phyloP scores from a whole-genome alignment of 2,797 vertebrate genomes.

The Tiaroga cobitis region DNA sequence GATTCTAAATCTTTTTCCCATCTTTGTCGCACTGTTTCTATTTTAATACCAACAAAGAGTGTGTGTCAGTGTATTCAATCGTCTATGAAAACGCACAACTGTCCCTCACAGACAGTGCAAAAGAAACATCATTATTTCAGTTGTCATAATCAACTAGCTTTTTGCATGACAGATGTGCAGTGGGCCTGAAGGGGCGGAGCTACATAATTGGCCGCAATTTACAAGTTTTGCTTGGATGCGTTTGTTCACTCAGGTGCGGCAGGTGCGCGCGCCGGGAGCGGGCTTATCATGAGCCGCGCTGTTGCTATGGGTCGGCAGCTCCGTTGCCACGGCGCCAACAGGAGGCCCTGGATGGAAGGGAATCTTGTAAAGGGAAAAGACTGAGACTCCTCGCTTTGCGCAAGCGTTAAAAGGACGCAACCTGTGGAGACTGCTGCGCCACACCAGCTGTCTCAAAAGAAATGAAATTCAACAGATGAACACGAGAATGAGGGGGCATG shows the following conservation, averaged over 20 bases:
- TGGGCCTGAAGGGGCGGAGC: conserved; percentile 30
- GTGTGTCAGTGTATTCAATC: not conserved
- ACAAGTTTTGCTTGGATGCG: conserved; percentile 43
- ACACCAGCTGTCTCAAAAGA: conserved; percentile 32
- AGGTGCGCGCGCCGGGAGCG: conserved; percentile 35
- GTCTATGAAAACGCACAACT: not conserved
- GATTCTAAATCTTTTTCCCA: not conserved
- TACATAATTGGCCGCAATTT: conserved; percentile 39
- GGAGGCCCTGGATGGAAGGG: conserved; percentile 42
- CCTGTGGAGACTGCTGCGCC: conserved; percentile 48
- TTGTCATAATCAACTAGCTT: conserved; percentile 8
- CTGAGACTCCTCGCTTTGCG: not conserved
- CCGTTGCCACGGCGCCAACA: conserved; percentile 51
- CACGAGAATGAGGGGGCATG: conserved; percentile 17
- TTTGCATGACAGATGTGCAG: conserved; percentile 34
- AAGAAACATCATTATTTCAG: conserved; percentile 6
- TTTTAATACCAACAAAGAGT: conserved; percentile 26
- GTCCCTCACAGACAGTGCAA: conserved; percentile 9
- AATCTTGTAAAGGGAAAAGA: not conserved
- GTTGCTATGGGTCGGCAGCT: conserved; percentile 59
- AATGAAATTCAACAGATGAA: conserved; percentile 41
- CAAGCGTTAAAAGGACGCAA: conserved; percentile 22
- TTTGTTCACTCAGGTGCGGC: conserved; percentile 43
- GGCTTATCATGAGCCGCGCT: conserved; percentile 46
- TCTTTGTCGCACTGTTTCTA: conserved; percentile 12